These are phyloP conservation scores for Drosophila melanica DNA, from an alignment of 1,140 invertebrate genomes.

Conservation along the genomic window DNA sequence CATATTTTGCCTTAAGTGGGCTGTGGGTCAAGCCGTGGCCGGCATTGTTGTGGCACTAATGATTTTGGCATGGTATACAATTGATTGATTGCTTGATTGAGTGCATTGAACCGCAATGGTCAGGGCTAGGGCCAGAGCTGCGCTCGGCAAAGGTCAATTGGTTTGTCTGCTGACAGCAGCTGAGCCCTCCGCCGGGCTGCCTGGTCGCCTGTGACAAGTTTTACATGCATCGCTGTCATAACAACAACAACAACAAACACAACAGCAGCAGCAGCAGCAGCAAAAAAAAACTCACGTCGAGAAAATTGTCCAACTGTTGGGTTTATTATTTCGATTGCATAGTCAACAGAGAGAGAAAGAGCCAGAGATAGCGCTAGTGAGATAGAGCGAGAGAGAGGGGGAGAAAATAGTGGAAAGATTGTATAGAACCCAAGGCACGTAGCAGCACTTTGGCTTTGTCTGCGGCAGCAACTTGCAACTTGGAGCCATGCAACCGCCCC, in stretches of 20 bases:
- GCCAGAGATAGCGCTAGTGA: background rate
- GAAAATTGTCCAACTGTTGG: slow-evolving; percentile 80
- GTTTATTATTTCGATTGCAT: slow-evolving; percentile 81
- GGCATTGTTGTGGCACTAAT: slow-evolving; percentile 74
- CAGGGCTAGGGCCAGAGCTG: slow-evolving; percentile 20
- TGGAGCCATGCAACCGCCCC: slow-evolving; percentile 47
- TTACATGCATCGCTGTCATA: slow-evolving; percentile 60
- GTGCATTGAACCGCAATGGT: slow-evolving; percentile 51
- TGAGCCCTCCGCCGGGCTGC: background rate
- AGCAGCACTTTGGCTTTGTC: slow-evolving; percentile 77
- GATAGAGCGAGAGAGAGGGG: background rate
- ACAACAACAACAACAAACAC: slow-evolving; percentile 35
- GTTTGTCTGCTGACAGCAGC: slow-evolving; percentile 51
- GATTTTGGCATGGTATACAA: slow-evolving; percentile 73
- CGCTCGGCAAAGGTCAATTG: slow-evolving; percentile 67
- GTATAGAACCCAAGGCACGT: slow-evolving; percentile 67
- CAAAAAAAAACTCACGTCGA: slow-evolving; percentile 66
- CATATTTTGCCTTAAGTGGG: slow-evolving; percentile 69
- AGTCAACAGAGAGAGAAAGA: slow-evolving; percentile 7
- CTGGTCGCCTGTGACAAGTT: slow-evolving; percentile 61
- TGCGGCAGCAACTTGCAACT: slow-evolving; percentile 65
- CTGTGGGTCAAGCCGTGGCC: slow-evolving; percentile 76
- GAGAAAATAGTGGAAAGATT: slow-evolving; percentile 13
- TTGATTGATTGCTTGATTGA: slow-evolving; percentile 82
- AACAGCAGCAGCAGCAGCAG: slow-evolving; percentile 10